These are phyloP conservation scores for Butorides virescens DNA, from an alignment of 2,113 vertebrate species.

Conservation along the genomic window DNA sequence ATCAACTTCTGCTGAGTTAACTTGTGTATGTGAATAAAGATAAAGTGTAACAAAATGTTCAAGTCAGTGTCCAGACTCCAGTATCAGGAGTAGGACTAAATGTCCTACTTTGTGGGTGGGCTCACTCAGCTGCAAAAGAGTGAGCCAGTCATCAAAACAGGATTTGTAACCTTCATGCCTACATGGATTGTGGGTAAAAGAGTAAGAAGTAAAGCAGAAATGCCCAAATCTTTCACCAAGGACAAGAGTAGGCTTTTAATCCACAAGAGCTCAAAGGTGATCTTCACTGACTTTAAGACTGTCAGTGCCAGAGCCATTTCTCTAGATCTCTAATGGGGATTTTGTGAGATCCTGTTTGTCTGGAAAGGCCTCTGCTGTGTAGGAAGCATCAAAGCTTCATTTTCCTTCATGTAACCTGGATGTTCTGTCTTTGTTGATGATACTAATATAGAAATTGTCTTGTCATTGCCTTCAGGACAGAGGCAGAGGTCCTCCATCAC, in stretches of 20 bases:
- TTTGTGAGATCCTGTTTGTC: background rate
- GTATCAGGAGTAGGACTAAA: background rate
- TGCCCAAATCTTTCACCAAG: background rate
- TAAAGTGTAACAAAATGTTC: background rate
- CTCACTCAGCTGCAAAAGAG: background rate
- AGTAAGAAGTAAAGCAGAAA: background rate
- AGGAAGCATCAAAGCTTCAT: background rate
- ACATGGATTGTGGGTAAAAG: background rate
- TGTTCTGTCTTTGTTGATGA: background rate
- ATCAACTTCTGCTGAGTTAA: background rate
- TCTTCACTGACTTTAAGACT: background rate
- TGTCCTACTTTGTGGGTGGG: background rate
- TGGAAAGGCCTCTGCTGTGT: background rate
- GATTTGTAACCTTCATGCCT: background rate
- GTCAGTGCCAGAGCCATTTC: background rate
- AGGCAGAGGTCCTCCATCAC: background rate
- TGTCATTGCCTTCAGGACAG: background rate
- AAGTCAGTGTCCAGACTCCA: background rate
- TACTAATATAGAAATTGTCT: background rate
- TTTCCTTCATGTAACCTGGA: background rate
- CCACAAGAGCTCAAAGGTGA: background rate
- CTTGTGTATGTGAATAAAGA: background rate
- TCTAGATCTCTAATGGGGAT: background rate
- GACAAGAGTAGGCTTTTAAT: background rate
- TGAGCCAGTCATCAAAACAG: background rate